These are phyloP conservation scores for Oncorhynchus tshawytscha DNA, from an alignment of 2,113 vertebrate species.

Conservation along the genomic window DNA sequence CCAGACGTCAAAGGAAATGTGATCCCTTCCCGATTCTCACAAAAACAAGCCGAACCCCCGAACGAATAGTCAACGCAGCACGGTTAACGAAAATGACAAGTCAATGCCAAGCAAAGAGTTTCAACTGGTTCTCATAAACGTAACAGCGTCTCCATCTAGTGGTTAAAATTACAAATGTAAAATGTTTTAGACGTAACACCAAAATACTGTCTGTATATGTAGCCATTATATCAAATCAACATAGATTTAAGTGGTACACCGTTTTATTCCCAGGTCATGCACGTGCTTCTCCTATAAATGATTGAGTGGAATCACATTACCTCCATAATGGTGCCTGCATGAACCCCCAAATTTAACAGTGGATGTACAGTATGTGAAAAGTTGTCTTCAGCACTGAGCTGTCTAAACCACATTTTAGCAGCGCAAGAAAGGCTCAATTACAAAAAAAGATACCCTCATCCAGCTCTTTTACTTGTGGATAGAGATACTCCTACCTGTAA, in stretches of 20 bases:
- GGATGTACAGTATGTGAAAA: not conserved
- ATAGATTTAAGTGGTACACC: no score
- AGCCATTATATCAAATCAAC: no score
- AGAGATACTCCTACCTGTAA: not conserved
- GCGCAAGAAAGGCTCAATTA: not conserved
- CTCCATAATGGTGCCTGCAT: no score
- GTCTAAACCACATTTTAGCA: not conserved
- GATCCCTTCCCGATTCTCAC: slow-evolving; percentile 49
- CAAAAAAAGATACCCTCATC: not conserved
- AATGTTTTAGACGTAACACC: no score
- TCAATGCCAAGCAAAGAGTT: slow-evolving; percentile 1
- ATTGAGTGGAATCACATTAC: not conserved
- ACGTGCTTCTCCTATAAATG: not conserved
- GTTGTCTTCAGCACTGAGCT: not conserved
- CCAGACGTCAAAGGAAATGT: slow-evolving; percentile 44
- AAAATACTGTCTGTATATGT: no score
- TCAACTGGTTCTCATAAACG: slow-evolving; percentile 22
- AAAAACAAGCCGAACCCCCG: slow-evolving; percentile 18
- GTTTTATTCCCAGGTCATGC: not conserved
- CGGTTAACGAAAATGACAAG: slow-evolving; percentile 8
- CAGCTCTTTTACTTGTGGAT: no score
- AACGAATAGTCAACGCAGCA: slow-evolving; percentile 6
- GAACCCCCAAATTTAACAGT: no score
- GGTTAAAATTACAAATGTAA: not conserved
- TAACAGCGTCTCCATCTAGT: slow-evolving; percentile 29